These are phyloP conservation scores for Ectropis grisescens DNA, from an alignment of 1,140 invertebrate genomes.

Conservation along the genomic window DNA sequence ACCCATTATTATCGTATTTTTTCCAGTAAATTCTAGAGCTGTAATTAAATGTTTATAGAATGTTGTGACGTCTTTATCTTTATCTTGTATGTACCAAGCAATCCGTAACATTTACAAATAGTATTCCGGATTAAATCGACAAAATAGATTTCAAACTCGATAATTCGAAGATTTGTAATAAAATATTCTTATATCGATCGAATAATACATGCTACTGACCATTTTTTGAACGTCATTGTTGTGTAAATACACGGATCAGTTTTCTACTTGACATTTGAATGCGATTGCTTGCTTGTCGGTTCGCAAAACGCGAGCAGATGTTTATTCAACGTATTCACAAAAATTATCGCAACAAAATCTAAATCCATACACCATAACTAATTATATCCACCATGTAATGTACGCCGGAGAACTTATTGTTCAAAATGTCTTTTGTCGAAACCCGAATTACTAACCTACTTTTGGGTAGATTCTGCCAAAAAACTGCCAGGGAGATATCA, in stretches of 20 bases:
- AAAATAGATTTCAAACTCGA: no score
- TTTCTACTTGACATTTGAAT: slow-evolving; percentile 63
- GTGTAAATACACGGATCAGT: slow-evolving; percentile 35
- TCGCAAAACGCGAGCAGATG: slow-evolving; percentile 54
- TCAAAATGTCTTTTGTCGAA: slow-evolving; percentile 36
- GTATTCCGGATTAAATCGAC: no score
- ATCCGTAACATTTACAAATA: no score
- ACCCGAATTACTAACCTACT: slow-evolving; percentile 64
- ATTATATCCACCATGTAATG: slow-evolving; percentile 67
- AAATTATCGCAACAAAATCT: slow-evolving; percentile 65
- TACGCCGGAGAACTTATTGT: slow-evolving; percentile 44
- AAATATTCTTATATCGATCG: no score
- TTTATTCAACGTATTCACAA: slow-evolving; percentile 54
- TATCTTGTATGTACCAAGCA: no score
- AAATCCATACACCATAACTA: slow-evolving; percentile 67
- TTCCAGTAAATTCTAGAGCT: no score
- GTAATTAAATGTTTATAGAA: no score
- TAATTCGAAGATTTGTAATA: no score
- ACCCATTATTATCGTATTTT: no score
- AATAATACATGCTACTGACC: slow-evolving; percentile 48
- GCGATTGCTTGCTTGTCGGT: slow-evolving; percentile 42
- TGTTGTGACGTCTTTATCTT: no score
- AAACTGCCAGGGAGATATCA: slow-evolving; percentile 48
- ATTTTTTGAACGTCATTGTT: slow-evolving; percentile 51
- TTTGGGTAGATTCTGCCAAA: slow-evolving; percentile 52